Base-by-base conservation (phyloP, 2,797 vertebrate genomes). In the Nasua narica region DNA sequence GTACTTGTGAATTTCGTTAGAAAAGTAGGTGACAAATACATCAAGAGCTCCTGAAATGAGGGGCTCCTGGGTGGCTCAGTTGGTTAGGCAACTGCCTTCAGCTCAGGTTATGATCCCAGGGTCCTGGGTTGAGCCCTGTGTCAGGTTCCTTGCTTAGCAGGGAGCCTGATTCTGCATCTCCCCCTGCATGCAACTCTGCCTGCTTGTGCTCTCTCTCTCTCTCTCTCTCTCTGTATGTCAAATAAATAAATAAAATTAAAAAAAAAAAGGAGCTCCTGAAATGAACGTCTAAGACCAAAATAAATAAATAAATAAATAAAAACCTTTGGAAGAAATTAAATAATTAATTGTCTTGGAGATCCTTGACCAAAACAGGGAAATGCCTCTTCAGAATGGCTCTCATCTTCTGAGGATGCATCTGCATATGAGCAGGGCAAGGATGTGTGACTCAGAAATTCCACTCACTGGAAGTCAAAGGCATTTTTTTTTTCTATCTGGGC, bases 371-470 rank as follows among this genome's bases (percentile, higher is more conserved):
- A 95, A 94, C 79, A 96, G 92, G 97, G 91, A 96, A 98, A 93
- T 96, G 70, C 70, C 87, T 97, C 77, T 76, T 84, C 35, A 70
- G 67, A 95, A 90, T 27, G 54, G 40, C 82, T 84, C 60, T 76
- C 79, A 43, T 95, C 88, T 92, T 95, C 83, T 90, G 90, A 98
- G 96, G 96, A 97, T 96, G 35, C 96, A 95, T 96, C 97, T 96
- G 94, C 56, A 88, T 60, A 74, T 46, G 92, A 91, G 82, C 48
- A 77, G 60, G n/a, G 65, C 13, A 74, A 92, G 95, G 94, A 96
- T 89, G 92, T 95, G 46, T 97, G 96, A 98, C 95, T 97, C 96
- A 97, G 96, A 96, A 95, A 95, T 97, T 97, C 96, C 95, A 70
- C 43, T 95, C 85, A 21, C 27, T 91, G 62, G n/a, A 96, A 93